These are phyloP conservation scores for Poliocrania exsul DNA, from an alignment of 2,797 vertebrate species.

Conservation along the genomic window DNA sequence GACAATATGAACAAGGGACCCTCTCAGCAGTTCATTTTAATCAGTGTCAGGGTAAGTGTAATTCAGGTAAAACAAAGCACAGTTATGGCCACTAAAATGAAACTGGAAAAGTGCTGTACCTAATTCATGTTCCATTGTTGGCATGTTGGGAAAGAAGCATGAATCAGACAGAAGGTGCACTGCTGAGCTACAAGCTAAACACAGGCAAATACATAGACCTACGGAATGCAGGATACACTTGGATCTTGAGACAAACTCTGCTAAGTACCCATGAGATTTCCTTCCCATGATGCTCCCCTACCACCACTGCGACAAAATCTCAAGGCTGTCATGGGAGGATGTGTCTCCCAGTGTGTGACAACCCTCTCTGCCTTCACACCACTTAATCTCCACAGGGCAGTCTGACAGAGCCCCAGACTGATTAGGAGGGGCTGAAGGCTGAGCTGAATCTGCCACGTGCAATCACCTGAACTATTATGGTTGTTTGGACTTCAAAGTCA, in stretches of 20 bases:
- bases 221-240: neutral
- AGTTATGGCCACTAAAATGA: neutral
- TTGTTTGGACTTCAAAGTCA: neutral
- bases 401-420: fast-evolving
- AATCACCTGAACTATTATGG: neutral
- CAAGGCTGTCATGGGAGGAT: neutral
- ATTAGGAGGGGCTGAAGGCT: neutral
- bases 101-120: neutral
- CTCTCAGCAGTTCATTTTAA: neutral
- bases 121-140: neutral
- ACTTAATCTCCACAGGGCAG: neutral
- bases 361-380: neutral
- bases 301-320: neutral
- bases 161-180: neutral
- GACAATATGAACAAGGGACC: neutral
- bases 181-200: neutral
- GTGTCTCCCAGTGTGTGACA: neutral
- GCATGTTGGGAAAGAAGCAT: neutral
- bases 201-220: neutral
- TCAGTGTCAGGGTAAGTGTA: neutral
- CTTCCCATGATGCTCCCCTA: neutral
- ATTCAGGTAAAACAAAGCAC: neutral
- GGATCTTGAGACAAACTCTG: neutral
- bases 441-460: neutral
- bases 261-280: neutral